These are phyloP conservation scores for Oncopodura yosiiana DNA, from an alignment of 1,140 invertebrate genomes.

Conservation along the genomic window DNA sequence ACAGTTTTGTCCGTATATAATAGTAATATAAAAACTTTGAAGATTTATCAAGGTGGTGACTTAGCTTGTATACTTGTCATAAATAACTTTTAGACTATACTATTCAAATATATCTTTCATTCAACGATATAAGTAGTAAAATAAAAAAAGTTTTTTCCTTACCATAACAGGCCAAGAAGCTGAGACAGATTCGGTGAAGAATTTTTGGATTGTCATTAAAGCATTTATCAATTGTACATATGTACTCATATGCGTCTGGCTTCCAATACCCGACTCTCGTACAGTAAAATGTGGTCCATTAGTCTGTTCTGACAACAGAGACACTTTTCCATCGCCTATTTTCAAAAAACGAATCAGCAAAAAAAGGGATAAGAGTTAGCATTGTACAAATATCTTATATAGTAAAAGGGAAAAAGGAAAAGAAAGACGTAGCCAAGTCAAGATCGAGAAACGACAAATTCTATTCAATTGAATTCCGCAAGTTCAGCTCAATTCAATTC, in stretches of 20 bases:
- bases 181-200: constrained; percentile 44
- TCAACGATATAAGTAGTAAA: too few relatives aligned
- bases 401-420: too few relatives aligned
- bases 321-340: constrained; percentile 34
- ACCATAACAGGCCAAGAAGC: constrained; percentile 47
- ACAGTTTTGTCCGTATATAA: too few relatives aligned
- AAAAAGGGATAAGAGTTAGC: too few relatives aligned
- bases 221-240: constrained; percentile 47
- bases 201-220: constrained; percentile 43
- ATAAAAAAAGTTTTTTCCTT: constrained; percentile 13
- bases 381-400: too few relatives aligned
- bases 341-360: neutral
- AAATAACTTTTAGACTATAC: too few relatives aligned
- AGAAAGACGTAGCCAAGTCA: too few relatives aligned
- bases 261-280: constrained; percentile 34
- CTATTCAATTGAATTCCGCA: neutral
- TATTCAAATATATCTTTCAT: too few relatives aligned
- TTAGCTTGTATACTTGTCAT: too few relatives aligned
- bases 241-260: constrained; percentile 39
- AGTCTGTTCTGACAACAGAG: constrained; percentile 33
- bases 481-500: neutral
- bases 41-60: too few relatives aligned
- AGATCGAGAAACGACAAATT: too few relatives aligned
- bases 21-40: too few relatives aligned
- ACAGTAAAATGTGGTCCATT: constrained; percentile 35